A percentile compares a stretch with the other conserved stretches of the same genome.
phyloP scores from a whole-genome alignment of 2,888 invertebrate species.

The Pasiphila rectangulata region DNA sequence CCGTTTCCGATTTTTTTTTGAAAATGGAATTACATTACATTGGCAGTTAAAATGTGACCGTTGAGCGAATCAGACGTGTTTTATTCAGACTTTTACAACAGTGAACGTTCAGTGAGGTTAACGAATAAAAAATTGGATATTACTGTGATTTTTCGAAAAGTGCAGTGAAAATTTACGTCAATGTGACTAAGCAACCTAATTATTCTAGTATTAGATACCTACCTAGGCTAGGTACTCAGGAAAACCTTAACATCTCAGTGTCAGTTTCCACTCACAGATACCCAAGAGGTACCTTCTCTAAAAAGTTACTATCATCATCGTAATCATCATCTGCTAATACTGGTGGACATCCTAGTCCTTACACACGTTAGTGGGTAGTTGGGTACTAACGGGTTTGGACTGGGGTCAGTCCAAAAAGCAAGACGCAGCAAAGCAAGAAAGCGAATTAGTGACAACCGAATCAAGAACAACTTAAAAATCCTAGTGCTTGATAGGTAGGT shows the following conservation, averaged over 20 bases:
- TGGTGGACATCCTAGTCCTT: too few species aligned
- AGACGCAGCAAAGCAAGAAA: too few species aligned
- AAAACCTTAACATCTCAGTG: too few species aligned
- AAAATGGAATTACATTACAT: constrained; percentile 50
- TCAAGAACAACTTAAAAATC: too few species aligned
- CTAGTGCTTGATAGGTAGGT: neutral
- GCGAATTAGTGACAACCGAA: too few species aligned
- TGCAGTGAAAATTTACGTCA: neutral
- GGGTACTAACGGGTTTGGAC: too few species aligned
- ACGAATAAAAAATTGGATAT: neutral
- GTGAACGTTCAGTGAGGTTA: neutral
- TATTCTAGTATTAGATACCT: neutral
- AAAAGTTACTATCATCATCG: too few species aligned
- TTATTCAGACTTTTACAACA: neutral
- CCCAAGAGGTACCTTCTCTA: too few species aligned
- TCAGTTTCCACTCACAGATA: too few species aligned
- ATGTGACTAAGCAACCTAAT: neutral
- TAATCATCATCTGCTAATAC: too few species aligned
- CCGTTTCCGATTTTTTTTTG: constrained; percentile 65
- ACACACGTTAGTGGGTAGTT: too few species aligned
- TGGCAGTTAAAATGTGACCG: constrained; percentile 66
- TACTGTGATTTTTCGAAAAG: neutral
- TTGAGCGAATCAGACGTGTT: constrained; percentile 44
- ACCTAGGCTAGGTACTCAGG: neutral
- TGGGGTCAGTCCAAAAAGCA: too few species aligned